phyloP scores from a whole-genome alignment of 2,113 vertebrate species.

The Hemicordylus capensis region DNA sequence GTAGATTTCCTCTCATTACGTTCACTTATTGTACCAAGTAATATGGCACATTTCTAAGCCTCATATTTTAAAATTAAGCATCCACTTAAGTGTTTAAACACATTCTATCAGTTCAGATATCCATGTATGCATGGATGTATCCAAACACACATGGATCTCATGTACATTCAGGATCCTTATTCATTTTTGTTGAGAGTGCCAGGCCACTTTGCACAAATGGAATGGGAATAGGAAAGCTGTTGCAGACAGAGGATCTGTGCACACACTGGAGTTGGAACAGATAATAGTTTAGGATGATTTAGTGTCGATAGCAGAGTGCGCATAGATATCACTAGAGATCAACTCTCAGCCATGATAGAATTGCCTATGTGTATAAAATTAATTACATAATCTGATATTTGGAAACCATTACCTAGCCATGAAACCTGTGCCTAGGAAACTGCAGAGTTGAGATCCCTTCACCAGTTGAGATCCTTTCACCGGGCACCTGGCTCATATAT shows the following conservation, averaged over 20 bases:
- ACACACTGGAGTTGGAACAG: neutral
- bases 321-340: neutral
- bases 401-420: neutral
- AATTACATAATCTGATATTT: neutral
- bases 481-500: neutral
- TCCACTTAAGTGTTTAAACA: neutral
- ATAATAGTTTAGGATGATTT: neutral
- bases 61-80: neutral
- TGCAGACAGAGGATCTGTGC: neutral
- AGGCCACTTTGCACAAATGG: neutral
- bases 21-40: neutral
- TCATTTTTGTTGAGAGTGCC: neutral
- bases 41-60: neutral
- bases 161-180: neutral
- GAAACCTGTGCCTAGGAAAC: neutral
- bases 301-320: neutral
- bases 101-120: neutral
- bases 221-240: neutral
- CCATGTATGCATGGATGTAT: no score
- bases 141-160: neutral
- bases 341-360: neutral
- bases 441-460: neutral
- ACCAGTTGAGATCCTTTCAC: neutral
- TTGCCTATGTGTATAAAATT: neutral
- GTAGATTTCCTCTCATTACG: neutral